phyloP scores from a whole-genome alignment of 2,888 invertebrate genomes.

The Acleris literana region DNA sequence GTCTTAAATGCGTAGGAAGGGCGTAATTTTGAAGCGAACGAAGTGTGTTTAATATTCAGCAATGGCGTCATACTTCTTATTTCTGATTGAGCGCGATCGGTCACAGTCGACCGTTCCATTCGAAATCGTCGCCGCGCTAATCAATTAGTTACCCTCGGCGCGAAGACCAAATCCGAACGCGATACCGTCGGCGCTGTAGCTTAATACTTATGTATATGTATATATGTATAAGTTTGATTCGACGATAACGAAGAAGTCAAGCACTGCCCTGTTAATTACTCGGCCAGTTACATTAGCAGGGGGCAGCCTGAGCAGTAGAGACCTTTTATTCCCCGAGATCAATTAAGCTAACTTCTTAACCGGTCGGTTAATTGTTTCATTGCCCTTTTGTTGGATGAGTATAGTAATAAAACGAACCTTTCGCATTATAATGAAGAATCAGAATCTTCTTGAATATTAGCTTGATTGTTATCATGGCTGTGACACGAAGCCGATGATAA shows the following conservation, averaged over 20 bases:
- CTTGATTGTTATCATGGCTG: conserved; percentile 3
- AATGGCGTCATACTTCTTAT: conserved; percentile 48
- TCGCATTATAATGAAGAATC: background rate
- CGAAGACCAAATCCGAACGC: conserved; percentile 10
- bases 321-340: background rate
- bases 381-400: background rate
- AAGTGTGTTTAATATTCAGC: conserved; percentile 40
- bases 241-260: background rate
- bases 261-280: background rate
- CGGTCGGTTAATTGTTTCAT: conserved; percentile 2
- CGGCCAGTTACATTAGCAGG: background rate
- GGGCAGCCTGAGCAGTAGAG: background rate
- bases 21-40: conserved; percentile 27
- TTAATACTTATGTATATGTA: too few species aligned
- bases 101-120: conserved; percentile 58
- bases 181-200: conserved; percentile 5
- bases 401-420: too few species aligned
- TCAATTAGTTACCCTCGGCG: conserved; percentile 59
- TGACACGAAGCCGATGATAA: conserved; percentile 5
- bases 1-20: background rate
- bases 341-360: background rate
- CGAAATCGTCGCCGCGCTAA: conserved; percentile 61
- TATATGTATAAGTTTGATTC: background rate
- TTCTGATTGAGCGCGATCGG: conserved; percentile 59
- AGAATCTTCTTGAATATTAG: conserved; percentile 20